Evolutionary conservation across 2,113 vertebrate species (phyloP).

Genomic region (Hyaena hyaena): DNA sequence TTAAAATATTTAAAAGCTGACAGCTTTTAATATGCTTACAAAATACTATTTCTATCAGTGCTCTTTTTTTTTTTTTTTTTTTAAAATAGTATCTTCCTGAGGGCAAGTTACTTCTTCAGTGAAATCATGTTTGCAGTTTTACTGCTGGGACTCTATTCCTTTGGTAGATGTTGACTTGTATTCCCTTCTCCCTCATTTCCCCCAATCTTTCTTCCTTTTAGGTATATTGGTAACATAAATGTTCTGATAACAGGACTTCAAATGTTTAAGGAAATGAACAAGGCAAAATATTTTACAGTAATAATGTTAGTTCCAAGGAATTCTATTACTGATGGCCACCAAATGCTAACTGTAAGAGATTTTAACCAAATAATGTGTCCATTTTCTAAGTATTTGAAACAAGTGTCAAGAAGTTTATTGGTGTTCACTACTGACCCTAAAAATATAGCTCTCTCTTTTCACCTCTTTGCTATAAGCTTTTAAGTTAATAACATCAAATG

Average conservation of each 20-base stretch:
- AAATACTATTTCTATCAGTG: slow-evolving; percentile 83
- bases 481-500: slow-evolving; percentile 56
- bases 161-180: slow-evolving; percentile 61
- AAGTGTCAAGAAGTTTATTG: slow-evolving; percentile 18
- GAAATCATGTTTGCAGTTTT: slow-evolving; percentile 65
- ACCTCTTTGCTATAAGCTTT: slow-evolving; percentile 35
- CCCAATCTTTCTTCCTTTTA: not conserved
- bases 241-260: slow-evolving; percentile 49
- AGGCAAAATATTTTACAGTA: not conserved
- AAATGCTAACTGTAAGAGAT: slow-evolving; percentile 40
- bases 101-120: slow-evolving; percentile 55
- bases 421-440: not conserved
- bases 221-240: slow-evolving; percentile 9
- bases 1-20: slow-evolving; percentile 88
- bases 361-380: slow-evolving; percentile 54
- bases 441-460: slow-evolving; percentile 15
- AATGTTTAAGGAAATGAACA: slow-evolving; percentile 45
- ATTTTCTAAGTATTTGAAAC: slow-evolving; percentile 62
- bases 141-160: slow-evolving; percentile 17
- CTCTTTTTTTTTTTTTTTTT: slow-evolving; percentile 38
- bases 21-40: slow-evolving; percentile 82
- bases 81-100: slow-evolving; percentile 56
- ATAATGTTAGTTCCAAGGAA: slow-evolving; percentile 31
- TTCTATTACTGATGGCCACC: not conserved
- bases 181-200: not conserved